phyloP scores from a whole-genome alignment of 2,113 vertebrate species.

The Datnioides undecimradiatus region DNA sequence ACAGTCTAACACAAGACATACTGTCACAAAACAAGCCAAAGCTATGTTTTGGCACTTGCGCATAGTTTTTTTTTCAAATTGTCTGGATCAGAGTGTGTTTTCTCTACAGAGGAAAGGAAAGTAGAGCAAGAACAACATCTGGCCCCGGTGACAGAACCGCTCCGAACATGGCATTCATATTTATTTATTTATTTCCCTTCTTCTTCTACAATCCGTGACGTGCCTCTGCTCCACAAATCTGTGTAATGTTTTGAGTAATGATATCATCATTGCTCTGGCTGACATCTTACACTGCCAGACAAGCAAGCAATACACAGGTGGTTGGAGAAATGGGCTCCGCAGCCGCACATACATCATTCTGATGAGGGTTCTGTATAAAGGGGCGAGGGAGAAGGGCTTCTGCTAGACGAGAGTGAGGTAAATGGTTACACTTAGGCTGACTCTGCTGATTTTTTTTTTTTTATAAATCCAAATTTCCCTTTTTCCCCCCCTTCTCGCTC shows the following conservation, averaged over 20 bases:
- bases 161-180: slow-evolving; percentile 47
- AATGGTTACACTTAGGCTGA: slow-evolving; percentile 47
- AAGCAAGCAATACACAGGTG: slow-evolving; percentile 67
- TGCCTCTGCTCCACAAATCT: slow-evolving; percentile 55
- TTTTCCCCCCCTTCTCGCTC: no score
- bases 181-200: neutral
- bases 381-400: slow-evolving; percentile 5
- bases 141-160: slow-evolving; percentile 63
- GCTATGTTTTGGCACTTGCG: slow-evolving; percentile 62
- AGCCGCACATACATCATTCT: slow-evolving; percentile 65
- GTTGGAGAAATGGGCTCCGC: slow-evolving; percentile 65
- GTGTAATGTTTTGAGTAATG: slow-evolving; percentile 72
- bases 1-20: slow-evolving; percentile 62
- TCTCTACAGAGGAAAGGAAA: slow-evolving; percentile 71
- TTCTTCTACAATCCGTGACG: slow-evolving; percentile 33
- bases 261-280: slow-evolving; percentile 70
- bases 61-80: slow-evolving; percentile 64
- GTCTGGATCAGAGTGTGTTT: slow-evolving; percentile 69
- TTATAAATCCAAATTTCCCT: slow-evolving; percentile 26
- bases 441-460: slow-evolving; percentile 16
- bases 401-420: slow-evolving; percentile 34
- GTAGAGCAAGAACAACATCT: slow-evolving; percentile 77
- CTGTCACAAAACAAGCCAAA: slow-evolving; percentile 64
- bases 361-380: slow-evolving; percentile 52
- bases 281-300: slow-evolving; percentile 67